Evolutionary conservation across 2,113 vertebrate species (phyloP).

Genomic region (Charadrius vociferus): DNA sequence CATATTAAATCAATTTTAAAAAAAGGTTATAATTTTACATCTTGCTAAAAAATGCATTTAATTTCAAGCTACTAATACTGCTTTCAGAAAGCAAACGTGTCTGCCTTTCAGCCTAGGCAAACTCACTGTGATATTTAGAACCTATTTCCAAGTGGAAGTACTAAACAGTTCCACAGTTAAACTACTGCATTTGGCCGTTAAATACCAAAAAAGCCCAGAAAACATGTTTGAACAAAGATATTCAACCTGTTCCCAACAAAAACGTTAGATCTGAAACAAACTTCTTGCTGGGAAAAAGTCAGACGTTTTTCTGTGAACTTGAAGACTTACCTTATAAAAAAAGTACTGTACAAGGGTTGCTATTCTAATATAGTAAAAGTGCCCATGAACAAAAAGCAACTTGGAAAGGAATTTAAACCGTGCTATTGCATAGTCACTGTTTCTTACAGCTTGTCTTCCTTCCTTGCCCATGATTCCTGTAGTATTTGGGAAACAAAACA

Average conservation of each 20-base stretch:
- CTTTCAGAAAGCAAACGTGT: background rate
- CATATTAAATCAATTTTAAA: background rate
- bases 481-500: slow-evolving; percentile 41
- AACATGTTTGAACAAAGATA: background rate
- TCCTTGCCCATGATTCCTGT: slow-evolving; percentile 99
- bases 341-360: slow-evolving; percentile 99
- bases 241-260: background rate
- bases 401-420: slow-evolving; percentile 97
- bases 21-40: background rate
- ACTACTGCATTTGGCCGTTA: background rate
- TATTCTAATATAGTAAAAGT: slow-evolving; percentile 99
- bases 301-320: background rate
- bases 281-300: background rate
- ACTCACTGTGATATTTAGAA: background rate
- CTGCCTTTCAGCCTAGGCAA: background rate
- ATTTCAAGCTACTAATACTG: background rate
- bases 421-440: slow-evolving; percentile 99
- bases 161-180: background rate
- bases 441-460: slow-evolving; percentile 96
- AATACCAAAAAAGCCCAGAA: background rate
- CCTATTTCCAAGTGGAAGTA: background rate
- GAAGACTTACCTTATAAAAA: slow-evolving; percentile 95
- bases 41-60: background rate
- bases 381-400: slow-evolving; percentile 96
- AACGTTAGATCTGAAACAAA: background rate